A percentile compares a stretch with the other conserved stretches of the same genome.
These are phyloP conservation scores for Drosophila meridionalis DNA, from an alignment of 2,888 invertebrate species.

Conservation along the genomic window DNA sequence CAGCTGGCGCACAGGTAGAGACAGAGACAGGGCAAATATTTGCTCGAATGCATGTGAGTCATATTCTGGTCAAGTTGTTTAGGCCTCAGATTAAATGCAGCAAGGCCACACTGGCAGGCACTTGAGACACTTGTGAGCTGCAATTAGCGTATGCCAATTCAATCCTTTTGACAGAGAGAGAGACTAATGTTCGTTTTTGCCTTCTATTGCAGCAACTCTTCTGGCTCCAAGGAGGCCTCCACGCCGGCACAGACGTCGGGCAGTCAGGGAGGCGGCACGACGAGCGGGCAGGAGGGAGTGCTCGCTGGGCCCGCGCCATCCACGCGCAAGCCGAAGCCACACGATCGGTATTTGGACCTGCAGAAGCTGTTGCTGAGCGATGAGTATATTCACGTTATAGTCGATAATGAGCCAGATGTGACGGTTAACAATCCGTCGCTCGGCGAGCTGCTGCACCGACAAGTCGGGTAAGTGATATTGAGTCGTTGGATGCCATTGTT, in stretches of 20 bases:
- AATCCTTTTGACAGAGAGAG: conserved; percentile 36
- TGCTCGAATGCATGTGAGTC: background rate
- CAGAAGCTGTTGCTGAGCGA: conserved; percentile 64
- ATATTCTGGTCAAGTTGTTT: conserved; percentile 33
- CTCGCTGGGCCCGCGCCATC: conserved; percentile 67
- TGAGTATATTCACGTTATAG: conserved; percentile 84
- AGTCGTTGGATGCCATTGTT: conserved; percentile 38
- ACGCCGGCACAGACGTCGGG: conserved; percentile 81
- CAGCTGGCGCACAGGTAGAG: background rate
- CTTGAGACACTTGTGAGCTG: conserved; percentile 38
- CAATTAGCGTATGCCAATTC: conserved; percentile 49
- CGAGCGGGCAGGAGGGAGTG: conserved; percentile 73
- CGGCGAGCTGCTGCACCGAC: conserved; percentile 88
- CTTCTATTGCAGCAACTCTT: conserved; percentile 82
- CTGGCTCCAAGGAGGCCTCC: conserved; percentile 85
- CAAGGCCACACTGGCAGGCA: conserved; percentile 37
- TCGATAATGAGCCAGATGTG: conserved; percentile 86
- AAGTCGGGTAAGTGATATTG: conserved; percentile 84
- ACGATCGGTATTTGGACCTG: conserved; percentile 84
- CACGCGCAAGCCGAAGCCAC: conserved; percentile 79
- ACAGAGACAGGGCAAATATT: background rate
- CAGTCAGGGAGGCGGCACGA: conserved; percentile 69
- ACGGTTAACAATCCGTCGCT: conserved; percentile 89
- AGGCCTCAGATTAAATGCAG: conserved; percentile 38
- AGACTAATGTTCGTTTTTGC: conserved; percentile 41